phyloP scores from a whole-genome alignment of 1,140 invertebrate genomes.

The Theocolax elegans region DNA sequence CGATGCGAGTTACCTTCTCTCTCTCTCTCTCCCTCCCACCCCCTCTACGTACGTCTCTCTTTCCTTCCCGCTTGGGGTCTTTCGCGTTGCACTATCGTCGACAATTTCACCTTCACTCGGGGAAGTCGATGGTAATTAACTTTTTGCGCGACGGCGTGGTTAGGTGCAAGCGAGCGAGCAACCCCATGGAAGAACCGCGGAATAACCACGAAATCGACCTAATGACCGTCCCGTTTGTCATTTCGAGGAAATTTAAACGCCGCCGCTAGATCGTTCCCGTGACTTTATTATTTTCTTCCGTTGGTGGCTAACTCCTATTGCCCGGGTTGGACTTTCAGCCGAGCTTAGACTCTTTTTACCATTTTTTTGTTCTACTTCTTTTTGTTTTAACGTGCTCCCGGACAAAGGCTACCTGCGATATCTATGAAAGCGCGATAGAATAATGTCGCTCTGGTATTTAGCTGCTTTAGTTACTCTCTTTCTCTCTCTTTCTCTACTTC shows the following conservation, averaged over 20 bases:
- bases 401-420: no score
- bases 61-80: neutral
- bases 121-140: slow-evolving; percentile 55
- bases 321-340: no score
- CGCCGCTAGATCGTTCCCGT: neutral
- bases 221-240: slow-evolving; percentile 58
- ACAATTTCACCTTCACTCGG: slow-evolving; percentile 45
- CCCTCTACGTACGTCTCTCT: neutral
- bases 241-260: slow-evolving; percentile 43
- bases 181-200: slow-evolving; percentile 42
- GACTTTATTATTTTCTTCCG: slow-evolving; percentile 15
- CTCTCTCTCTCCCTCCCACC: neutral
- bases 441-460: no score
- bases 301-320: neutral
- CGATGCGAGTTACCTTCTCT: neutral
- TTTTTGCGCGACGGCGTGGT: slow-evolving; percentile 47
- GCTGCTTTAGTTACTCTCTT: no score
- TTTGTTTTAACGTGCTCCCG: no score
- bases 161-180: slow-evolving; percentile 15
- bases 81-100: slow-evolving; percentile 20
- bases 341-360: no score
- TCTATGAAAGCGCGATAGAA: no score
- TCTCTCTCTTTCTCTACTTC: no score
- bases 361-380: no score
- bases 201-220: slow-evolving; percentile 58